Conservation (phyloP, 2,113 vertebrate genomes). For the Octodon degus region DNA sequence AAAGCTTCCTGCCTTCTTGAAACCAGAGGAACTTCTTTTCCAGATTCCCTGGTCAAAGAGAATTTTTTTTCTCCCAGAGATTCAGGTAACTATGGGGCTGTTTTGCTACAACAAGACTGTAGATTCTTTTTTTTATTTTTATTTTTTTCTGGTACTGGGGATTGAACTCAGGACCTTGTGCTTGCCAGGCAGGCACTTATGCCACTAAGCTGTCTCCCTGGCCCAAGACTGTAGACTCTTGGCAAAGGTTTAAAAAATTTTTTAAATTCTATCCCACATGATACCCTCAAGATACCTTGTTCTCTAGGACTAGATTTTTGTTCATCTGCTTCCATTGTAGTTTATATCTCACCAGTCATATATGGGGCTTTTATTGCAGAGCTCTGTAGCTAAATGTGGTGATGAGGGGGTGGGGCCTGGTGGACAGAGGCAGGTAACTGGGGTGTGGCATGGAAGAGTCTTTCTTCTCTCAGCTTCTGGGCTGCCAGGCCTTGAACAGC, state of each 20-base stretch:
- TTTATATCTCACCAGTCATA: background rate
- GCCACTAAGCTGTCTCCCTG: too few relatives aligned
- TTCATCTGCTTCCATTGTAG: background rate
- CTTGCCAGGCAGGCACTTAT: too few relatives aligned
- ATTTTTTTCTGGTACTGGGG: too few relatives aligned
- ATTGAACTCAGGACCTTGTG: too few relatives aligned
- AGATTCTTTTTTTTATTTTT: background rate
- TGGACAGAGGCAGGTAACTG: background rate
- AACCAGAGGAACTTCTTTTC: background rate
- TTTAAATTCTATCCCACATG: background rate
- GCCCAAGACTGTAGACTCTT: background rate
- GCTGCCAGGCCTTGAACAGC: background rate
- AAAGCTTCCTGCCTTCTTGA: background rate
- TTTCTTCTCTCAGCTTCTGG: background rate
- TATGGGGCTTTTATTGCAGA: background rate
- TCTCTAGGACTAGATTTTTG: background rate
- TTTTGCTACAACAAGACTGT: too few relatives aligned
- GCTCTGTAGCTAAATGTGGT: background rate
- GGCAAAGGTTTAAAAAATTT: background rate
- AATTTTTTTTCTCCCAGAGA: background rate
- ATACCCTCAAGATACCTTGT: background rate
- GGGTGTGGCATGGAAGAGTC: background rate
- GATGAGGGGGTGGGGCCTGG: background rate
- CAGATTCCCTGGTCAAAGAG: background rate
- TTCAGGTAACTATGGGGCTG: background rate